Percentiles rank a stretch among this genome's conserved stretches.
Evolutionary conservation across 2,797 vertebrate species (phyloP).

Genomic region (Dallia pectoralis): DNA sequence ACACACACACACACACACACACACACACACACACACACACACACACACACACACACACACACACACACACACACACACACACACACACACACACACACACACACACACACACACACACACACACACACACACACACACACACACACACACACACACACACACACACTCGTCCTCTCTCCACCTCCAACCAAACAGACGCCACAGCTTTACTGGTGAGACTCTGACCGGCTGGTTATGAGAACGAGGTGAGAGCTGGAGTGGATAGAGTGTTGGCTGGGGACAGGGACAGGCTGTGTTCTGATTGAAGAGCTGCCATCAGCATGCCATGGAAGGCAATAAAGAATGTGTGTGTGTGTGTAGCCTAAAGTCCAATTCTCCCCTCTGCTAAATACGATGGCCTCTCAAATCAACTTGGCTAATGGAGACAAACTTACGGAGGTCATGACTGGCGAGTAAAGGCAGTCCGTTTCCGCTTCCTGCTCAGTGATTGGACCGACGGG

Average conservation of each 20-base stretch:
- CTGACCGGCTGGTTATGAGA: conserved; percentile 41
- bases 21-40: conserved; percentile 33
- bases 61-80: conserved; percentile 33
- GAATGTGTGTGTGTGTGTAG: not conserved
- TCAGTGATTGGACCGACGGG: conserved; percentile 44
- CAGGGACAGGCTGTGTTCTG: conserved; percentile 38
- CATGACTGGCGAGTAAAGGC: not conserved
- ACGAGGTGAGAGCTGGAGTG: conserved; percentile 39
- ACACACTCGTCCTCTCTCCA: conserved; percentile 27
- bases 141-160: conserved; percentile 35
- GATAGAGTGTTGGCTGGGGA: conserved; percentile 24
- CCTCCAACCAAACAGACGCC: conserved; percentile 32
- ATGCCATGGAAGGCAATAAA: not conserved
- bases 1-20: conserved; percentile 4
- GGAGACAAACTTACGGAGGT: conserved; percentile 1
- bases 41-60: not conserved
- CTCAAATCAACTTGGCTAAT: not conserved
- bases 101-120: conserved; percentile 33
- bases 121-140: not conserved
- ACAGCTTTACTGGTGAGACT: conserved; percentile 50
- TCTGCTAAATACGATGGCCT: not conserved
- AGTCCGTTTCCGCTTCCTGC: not conserved
- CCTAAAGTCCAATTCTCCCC: not conserved
- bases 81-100: not conserved
- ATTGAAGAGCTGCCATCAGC: conserved; percentile 32